Percentiles rank a stretch among this genome's conserved stretches.
phyloP scores from a whole-genome alignment of 2,888 invertebrate species.

The Spodoptera exigua region DNA sequence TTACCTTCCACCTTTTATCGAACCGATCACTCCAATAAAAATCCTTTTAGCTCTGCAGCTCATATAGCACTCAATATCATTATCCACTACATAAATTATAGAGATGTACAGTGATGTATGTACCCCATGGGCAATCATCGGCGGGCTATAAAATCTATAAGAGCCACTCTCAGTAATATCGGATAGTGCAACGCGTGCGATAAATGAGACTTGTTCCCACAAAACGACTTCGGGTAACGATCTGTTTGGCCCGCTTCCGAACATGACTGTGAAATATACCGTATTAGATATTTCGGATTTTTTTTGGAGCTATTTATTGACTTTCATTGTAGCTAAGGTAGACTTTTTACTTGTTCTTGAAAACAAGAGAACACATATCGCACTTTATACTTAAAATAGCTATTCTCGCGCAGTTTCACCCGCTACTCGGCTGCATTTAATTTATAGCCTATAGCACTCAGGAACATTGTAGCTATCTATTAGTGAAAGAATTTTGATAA shows the following conservation, averaged over 20 bases:
- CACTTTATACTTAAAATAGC: too few species aligned
- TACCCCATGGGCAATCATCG: slow-evolving; percentile 81
- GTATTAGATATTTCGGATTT: slow-evolving; percentile 7
- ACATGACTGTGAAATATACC: slow-evolving; percentile 30
- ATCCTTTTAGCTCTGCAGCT: slow-evolving; percentile 49
- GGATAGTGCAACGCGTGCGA: slow-evolving; percentile 63
- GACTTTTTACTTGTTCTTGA: slow-evolving; percentile 16
- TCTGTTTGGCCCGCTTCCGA: slow-evolving; percentile 49
- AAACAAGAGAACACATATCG: too few species aligned
- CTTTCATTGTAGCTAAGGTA: slow-evolving; percentile 11
- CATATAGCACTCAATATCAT: slow-evolving; percentile 52
- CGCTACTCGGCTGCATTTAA: too few species aligned
- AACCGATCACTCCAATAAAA: slow-evolving; percentile 40
- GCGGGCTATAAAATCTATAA: slow-evolving; percentile 58
- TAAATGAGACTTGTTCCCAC: slow-evolving; percentile 63
- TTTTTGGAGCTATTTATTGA: slow-evolving; percentile 38
- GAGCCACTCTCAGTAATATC: slow-evolving; percentile 57
- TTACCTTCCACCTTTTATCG: slow-evolving; percentile 10
- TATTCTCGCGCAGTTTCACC: too few species aligned
- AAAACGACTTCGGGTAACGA: slow-evolving; percentile 61
- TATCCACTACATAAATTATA: slow-evolving; percentile 72
- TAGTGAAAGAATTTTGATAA: too few species aligned
- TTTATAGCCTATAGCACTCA: too few species aligned
- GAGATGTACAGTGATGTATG: slow-evolving; percentile 80
- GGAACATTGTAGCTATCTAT: too few species aligned